phyloP scores from a whole-genome alignment of 1,140 invertebrate species.

The Temnothorax nylanderi region DNA sequence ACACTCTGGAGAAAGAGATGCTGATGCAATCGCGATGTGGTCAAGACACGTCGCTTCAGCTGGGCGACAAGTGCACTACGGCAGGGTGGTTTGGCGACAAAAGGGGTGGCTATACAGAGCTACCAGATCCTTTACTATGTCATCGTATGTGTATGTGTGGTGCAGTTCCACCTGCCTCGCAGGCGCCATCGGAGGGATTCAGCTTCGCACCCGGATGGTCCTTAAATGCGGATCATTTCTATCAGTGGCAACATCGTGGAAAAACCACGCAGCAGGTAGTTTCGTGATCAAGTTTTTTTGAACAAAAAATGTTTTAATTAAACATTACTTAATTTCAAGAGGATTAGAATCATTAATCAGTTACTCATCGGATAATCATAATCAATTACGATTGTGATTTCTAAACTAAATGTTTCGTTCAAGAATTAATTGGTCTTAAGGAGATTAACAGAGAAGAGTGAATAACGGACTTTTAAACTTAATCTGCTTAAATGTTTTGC shows the following conservation, averaged over 20 bases:
- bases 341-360: neutral
- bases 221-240: slow-evolving; percentile 79
- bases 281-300: neutral
- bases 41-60: slow-evolving; percentile 59
- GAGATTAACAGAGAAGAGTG: neutral
- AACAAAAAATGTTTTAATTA: neutral
- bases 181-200: slow-evolving; percentile 76
- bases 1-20: slow-evolving; percentile 78
- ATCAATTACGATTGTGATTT: neutral
- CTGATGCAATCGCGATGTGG: slow-evolving; percentile 70
- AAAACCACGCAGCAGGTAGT: slow-evolving; percentile 80
- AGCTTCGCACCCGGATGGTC: slow-evolving; percentile 82
- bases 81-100: slow-evolving; percentile 73
- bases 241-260: slow-evolving; percentile 82
- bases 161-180: slow-evolving; percentile 45
- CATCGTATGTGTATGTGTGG: slow-evolving; percentile 32
- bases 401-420: neutral
- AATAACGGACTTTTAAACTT: neutral
- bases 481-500: neutral
- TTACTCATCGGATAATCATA: neutral
- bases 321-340: neutral
- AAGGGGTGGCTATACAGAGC: slow-evolving; percentile 76
- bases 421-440: neutral
- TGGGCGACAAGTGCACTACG: slow-evolving; percentile 73
- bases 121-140: slow-evolving; percentile 73